These are phyloP conservation scores for Phocoena sinus DNA, from an alignment of 2,113 vertebrate species.

Conservation along the genomic window DNA sequence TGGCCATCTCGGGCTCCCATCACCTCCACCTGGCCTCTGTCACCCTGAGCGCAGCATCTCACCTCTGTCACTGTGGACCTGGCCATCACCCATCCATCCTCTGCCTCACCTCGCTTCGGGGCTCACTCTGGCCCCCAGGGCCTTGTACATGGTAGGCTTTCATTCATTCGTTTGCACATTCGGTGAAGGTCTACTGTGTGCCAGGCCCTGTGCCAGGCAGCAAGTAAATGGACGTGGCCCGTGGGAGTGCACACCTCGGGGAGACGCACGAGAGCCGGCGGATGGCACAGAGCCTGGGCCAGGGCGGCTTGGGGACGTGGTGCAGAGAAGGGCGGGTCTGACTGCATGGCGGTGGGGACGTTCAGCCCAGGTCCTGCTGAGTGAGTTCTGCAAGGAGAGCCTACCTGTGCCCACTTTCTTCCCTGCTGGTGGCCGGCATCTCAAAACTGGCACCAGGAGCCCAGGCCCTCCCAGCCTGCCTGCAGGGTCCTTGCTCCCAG, in stretches of 20 bases:
- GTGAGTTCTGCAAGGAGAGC: not conserved
- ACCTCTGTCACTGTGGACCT: slow-evolving; percentile 3
- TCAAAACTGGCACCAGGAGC: not conserved
- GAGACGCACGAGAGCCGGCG: not conserved
- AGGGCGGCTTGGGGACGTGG: not conserved
- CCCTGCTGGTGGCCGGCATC: not conserved
- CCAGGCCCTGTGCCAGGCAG: slow-evolving; percentile 65
- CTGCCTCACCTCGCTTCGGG: slow-evolving; percentile 5
- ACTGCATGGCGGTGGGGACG: accelerated
- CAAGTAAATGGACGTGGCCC: slow-evolving; percentile 46
- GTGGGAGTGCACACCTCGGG: slow-evolving; percentile 7
- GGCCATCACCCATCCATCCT: not conserved
- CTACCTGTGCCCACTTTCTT: accelerated
- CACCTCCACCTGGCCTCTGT: not conserved
- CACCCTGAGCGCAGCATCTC: slow-evolving; percentile 26
- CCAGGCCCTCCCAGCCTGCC: not conserved
- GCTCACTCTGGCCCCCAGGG: slow-evolving; percentile 67
- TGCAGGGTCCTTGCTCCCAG: accelerated
- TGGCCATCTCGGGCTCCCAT: not conserved
- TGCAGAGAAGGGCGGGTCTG: not conserved
- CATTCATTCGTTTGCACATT: slow-evolving; percentile 62
- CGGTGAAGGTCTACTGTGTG: slow-evolving; percentile 73
- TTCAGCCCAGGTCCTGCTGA: not conserved
- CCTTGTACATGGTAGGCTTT: slow-evolving; percentile 76
- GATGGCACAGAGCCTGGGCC: not conserved